Evolutionary conservation across 2,113 vertebrate genomes (phyloP), one percentile per base, ranked within the genome.

Genomic region (Varanus salvator): DNA sequence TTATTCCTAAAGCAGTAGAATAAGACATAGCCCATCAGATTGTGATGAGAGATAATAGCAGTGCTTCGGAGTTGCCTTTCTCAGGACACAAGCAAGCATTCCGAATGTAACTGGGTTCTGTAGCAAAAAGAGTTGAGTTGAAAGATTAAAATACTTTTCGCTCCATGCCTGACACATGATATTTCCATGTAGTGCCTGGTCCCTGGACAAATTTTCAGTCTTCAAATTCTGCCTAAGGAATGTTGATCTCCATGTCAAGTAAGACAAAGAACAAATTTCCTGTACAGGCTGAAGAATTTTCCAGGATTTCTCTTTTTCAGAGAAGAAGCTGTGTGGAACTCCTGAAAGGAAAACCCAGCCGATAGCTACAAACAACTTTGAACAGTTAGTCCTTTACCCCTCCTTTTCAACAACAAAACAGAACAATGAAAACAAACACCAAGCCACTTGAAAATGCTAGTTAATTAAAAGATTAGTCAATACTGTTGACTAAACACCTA

Each of bases 161-260:
- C 14, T 84, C 91, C 44, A 14, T 19, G 0, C 69, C 69, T 31
- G 54, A 1, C 25, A 0, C 6, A 7, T 1, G 52, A 0, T 4
- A 76, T 75, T 96, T 89, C 86, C 91, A 80, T 38, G 0, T 34
- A 50, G 64, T 29, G 64, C 19, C 50, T 84, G 8, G 87, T 12
- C 8, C 0, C 8, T 0, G 80, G n/a, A 78, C 89, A 76, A 68
- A 88, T 52, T 2, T 14, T 44, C 77, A 52, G 0, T 4, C 82
- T 93, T 84, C 54, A 90, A 81, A 82, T 80, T 90, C 82, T 69
- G 34, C n/a, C 57, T 44, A 52, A 76, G 48, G 75, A 89, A 88
- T 69, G 31, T 19, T 85, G 90, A 84, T 71, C 72, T 85, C 14
- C 25, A 52, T 69, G 27, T 44, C 86, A 83, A 93, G 72, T 66